Evolutionary conservation across 2,113 vertebrate genomes (phyloP).

Genomic region (Platysteira castanea): DNA sequence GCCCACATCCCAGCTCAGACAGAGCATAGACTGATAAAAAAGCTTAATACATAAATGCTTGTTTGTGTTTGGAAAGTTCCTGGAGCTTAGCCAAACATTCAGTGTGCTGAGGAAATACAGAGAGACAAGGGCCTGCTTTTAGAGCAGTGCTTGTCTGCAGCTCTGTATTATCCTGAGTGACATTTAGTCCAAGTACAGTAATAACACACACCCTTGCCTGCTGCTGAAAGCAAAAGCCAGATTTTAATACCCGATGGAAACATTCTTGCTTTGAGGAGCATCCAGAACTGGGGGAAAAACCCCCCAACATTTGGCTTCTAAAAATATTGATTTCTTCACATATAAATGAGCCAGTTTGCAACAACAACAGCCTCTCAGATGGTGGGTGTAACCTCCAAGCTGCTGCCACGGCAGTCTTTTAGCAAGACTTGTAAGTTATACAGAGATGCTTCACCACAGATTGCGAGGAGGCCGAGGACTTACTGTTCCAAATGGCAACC

Average conservation of each 20-base stretch:
- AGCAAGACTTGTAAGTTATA: background rate
- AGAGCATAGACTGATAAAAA: slow-evolving; percentile 54
- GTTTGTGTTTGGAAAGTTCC: slow-evolving; percentile 61
- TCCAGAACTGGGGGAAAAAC: background rate
- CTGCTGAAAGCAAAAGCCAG: slow-evolving; percentile 18
- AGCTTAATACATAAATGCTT: slow-evolving; percentile 59
- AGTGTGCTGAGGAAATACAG: slow-evolving; percentile 45
- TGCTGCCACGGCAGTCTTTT: background rate
- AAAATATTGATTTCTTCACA: background rate
- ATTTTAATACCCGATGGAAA: slow-evolving; percentile 1
- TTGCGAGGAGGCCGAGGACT: background rate
- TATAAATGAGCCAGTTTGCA: background rate
- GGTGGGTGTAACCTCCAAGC: background rate
- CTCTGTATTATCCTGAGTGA: slow-evolving; percentile 56
- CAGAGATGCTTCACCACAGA: background rate
- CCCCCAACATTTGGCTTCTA: background rate
- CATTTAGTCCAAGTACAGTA: slow-evolving; percentile 43
- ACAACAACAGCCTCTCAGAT: background rate
- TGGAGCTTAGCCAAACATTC: slow-evolving; percentile 56
- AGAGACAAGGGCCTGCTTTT: slow-evolving; percentile 59
- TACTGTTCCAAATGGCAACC: background rate
- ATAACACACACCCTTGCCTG: slow-evolving; percentile 16
- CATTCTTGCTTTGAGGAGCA: background rate
- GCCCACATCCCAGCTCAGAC: slow-evolving; percentile 51
- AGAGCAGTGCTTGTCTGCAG: slow-evolving; percentile 37